Evolutionary conservation across 2,888 invertebrate species (phyloP).

Genomic region (Sphaeridia pumilis): DNA sequence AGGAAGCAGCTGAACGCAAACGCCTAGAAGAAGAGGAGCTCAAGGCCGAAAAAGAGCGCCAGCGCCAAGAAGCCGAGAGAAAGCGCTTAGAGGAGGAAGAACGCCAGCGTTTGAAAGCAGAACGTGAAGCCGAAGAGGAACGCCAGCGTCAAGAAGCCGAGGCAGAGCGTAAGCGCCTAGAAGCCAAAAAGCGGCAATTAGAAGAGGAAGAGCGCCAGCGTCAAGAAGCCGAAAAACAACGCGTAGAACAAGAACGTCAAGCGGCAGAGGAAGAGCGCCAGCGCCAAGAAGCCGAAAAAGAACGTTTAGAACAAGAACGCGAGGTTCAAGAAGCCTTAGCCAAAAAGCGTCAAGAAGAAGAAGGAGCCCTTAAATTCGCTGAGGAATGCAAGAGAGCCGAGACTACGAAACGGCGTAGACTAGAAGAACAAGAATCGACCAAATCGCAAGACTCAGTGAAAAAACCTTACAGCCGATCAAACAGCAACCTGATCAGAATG

Average conservation of each 20-base stretch:
- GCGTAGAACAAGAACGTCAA: background rate
- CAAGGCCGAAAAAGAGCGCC: background rate
- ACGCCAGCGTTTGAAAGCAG: background rate
- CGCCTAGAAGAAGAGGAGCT: conserved; percentile 7
- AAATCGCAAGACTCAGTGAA: conserved; percentile 2
- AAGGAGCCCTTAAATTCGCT: no score
- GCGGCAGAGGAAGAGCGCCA: background rate
- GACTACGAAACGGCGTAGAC: conserved; percentile 2
- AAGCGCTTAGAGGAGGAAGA: background rate
- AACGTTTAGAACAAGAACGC: background rate
- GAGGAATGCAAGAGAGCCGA: background rate
- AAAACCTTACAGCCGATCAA: background rate
- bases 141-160: background rate
- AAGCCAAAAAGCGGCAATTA: background rate
- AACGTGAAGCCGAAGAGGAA: conserved; percentile 3
- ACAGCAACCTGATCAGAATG: conserved; percentile 17
- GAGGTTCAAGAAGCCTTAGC: background rate
- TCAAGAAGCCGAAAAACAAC: conserved; percentile 5
- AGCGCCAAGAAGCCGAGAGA: background rate
- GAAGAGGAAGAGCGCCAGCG: conserved; percentile 1
- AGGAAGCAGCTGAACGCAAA: background rate
- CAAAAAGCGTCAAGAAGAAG: background rate
- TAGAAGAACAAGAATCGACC: background rate
- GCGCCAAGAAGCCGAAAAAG: conserved; percentile 3
- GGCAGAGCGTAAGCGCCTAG: background rate